These are phyloP conservation scores for Raja brachyura DNA, from an alignment of 2,113 vertebrate species.

Conservation along the genomic window DNA sequence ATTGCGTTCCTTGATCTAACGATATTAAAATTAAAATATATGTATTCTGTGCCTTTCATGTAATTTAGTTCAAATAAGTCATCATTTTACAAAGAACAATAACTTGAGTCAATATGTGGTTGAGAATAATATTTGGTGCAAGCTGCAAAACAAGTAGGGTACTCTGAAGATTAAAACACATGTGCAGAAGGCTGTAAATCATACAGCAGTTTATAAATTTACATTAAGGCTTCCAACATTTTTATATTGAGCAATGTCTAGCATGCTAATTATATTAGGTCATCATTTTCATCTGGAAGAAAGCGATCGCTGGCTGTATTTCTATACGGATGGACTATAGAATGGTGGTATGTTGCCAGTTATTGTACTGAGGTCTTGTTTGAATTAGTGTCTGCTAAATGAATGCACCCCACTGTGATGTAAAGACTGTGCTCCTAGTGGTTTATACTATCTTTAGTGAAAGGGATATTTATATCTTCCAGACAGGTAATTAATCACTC, in stretches of 20 bases:
- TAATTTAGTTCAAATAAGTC: background rate
- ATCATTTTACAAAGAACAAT: constrained; percentile 25
- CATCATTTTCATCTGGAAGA: constrained; percentile 34
- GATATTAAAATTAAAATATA: background rate
- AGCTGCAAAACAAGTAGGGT: constrained; percentile 23
- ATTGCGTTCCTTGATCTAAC: background rate
- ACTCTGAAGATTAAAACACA: constrained; percentile 38
- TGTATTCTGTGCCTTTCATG: background rate
- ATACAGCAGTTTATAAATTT: constrained; percentile 36
- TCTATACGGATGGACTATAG: constrained; percentile 14
- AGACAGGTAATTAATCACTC: constrained; percentile 74
- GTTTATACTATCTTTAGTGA: constrained; percentile 60
- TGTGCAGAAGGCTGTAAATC: constrained; percentile 35
- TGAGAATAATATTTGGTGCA: constrained; percentile 22
- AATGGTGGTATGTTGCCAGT: constrained; percentile 31
- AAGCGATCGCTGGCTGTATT: constrained; percentile 24
- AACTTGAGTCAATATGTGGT: constrained; percentile 5
- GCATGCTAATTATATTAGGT: constrained; percentile 37
- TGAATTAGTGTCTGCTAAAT: constrained; percentile 65
- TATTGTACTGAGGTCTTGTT: constrained; percentile 57
- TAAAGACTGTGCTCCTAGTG: constrained; percentile 55
- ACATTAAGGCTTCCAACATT: constrained; percentile 33
- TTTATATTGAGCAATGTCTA: constrained; percentile 36
- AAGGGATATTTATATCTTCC: constrained; percentile 74
- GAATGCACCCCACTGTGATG: constrained; percentile 55